phyloP scores from a whole-genome alignment of 1,140 invertebrate genomes.

The Conopomorpha cramerella region DNA sequence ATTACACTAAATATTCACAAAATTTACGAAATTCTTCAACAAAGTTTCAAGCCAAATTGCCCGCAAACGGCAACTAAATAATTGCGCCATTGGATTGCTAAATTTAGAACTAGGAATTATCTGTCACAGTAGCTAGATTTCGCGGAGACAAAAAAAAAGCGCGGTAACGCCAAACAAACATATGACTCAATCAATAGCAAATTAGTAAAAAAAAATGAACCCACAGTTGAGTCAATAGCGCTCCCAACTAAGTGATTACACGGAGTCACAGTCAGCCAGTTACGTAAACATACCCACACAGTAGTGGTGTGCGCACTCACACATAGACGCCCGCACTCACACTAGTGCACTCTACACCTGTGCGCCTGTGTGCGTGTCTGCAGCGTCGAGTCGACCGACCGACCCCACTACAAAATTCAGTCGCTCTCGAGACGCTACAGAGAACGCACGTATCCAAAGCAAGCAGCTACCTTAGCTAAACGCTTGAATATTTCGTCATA shows the following conservation, averaged over 20 bases:
- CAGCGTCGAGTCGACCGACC: conserved; percentile 35
- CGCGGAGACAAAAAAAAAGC: conserved; percentile 30
- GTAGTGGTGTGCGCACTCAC: conserved; percentile 14
- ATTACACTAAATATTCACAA: too few relatives aligned
- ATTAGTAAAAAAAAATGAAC: conserved; percentile 53
- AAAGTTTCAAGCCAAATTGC: too few relatives aligned
- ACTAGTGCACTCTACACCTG: conserved; percentile 1
- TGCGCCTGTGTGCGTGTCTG: conserved; percentile 27
- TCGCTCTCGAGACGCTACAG: conserved; percentile 37
- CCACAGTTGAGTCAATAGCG: conserved; percentile 48
- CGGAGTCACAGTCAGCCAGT: conserved; percentile 24
- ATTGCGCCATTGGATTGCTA: too few relatives aligned
- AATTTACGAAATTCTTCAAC: too few relatives aligned
- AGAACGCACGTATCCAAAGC: conserved; percentile 32
- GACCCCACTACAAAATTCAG: conserved; percentile 56
- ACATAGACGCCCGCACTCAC: conserved; percentile 15
- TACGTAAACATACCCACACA: conserved; percentile 49
- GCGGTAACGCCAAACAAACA: conserved; percentile 21
- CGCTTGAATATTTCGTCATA: conserved; percentile 55
- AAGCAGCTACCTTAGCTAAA: conserved; percentile 34
- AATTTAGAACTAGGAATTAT: too few relatives aligned
- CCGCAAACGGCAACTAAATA: too few relatives aligned
- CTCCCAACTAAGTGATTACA: conserved; percentile 40
- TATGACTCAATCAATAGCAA: conserved; percentile 52
- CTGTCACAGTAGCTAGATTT: too few relatives aligned